Evolutionary conservation across 2,113 vertebrate genomes (phyloP).

Genomic region (Heliornis fulica): DNA sequence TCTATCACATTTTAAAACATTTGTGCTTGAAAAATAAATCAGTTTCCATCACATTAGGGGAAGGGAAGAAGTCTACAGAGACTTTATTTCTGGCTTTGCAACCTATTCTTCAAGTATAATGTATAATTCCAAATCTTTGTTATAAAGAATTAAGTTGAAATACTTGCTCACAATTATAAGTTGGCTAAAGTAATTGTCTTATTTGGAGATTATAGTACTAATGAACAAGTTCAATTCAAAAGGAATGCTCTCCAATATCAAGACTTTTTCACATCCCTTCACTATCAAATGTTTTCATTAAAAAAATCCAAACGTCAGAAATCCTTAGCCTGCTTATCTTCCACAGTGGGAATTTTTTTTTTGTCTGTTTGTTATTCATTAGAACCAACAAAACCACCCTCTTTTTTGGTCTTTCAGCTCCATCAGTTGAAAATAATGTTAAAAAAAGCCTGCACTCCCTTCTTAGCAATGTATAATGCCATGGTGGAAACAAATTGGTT

Average conservation of each 20-base stretch:
- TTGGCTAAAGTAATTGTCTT: background rate
- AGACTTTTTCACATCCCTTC: background rate
- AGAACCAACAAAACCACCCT: no score
- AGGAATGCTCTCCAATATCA: background rate
- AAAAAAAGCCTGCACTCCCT: background rate
- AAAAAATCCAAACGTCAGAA: background rate
- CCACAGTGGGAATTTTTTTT: background rate
- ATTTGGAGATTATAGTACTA: background rate
- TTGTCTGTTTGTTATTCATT: background rate
- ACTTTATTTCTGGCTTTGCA: background rate
- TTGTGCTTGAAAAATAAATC: background rate
- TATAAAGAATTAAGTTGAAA: background rate
- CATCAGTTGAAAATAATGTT: background rate
- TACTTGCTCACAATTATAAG: background rate
- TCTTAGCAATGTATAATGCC: background rate
- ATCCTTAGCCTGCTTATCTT: background rate
- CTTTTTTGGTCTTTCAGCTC: background rate
- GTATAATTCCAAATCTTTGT: background rate
- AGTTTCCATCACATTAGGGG: background rate
- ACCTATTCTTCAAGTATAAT: background rate
- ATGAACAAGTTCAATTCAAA: background rate
- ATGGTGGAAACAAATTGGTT: background rate
- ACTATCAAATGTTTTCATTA: background rate
- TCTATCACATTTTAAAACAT: background rate
- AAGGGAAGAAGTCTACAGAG: background rate